Evolutionary conservation across 2,888 invertebrate genomes (phyloP), one percentile per base, ranked within the genome.

Genomic region (Drosophila neoperkinsi): DNA sequence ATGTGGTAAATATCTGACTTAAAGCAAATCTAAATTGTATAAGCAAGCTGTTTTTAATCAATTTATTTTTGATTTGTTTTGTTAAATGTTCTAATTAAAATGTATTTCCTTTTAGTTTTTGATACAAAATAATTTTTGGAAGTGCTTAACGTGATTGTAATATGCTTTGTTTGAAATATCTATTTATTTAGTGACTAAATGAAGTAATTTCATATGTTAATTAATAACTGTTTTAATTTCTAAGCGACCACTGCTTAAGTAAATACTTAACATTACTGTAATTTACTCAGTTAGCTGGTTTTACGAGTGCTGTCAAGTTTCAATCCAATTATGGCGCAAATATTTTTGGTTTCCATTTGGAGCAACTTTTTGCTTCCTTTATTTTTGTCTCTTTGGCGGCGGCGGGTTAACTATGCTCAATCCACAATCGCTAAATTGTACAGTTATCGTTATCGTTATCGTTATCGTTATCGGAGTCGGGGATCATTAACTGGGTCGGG

Each of bases 321-420:
- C 46, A 74, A 65, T 82, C 85, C 82, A 79, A 70, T 72, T 84
- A 84, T 84, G 88, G 88, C 84, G 71, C 58, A 70, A 74, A 61
- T 76, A 58, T 84, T 81, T 84, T 87, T 87, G 81, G 88, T 16
- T 72, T 67, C 46, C 59, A 21, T 36, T 52, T 18, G 10, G 61
- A 53, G 55, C 46, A 60, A 62, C 21, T 49, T 62, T 62, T 52
- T 31, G 63, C 51, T 61, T 84, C 71, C 68, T 43, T 71, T 71
- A 50, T 67, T 30, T 51, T 51, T 51, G 36, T 31, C 46, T 46
- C 36, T 33, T 55, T 66, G 74, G 69, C 81, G 81, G 77, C 81
- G 81, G 82, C 82, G 79, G 81, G 81, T 77, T 79, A 67, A 74
- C 77, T 74, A 67, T 66, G 59, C 77, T 74, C 60, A 62, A 31